Percentiles rank a stretch among this genome's conserved stretches.
Evolutionary conservation across 1,140 invertebrate genomes (phyloP).

Genomic region (Drosophila insularis): DNA sequence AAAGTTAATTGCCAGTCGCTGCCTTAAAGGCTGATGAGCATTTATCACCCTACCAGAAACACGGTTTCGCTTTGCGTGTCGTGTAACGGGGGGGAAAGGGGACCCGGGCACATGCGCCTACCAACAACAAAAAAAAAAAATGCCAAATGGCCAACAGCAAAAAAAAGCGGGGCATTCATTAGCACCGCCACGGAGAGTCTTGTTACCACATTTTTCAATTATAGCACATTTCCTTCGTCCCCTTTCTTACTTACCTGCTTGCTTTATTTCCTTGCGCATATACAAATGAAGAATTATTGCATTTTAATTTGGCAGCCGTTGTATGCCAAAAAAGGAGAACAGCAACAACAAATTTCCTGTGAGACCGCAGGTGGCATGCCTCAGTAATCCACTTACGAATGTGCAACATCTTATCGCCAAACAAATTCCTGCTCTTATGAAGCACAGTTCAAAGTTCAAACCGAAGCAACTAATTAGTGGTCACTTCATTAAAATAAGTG

Average conservation of each 20-base stretch:
- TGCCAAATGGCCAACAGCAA: conserved; percentile 26
- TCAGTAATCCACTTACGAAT: not conserved
- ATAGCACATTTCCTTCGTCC: conserved; percentile 69
- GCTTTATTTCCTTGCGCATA: conserved; percentile 35
- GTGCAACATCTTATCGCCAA: conserved; percentile 31
- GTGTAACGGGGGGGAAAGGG: conserved; percentile 25
- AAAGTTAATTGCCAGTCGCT: conserved; percentile 74
- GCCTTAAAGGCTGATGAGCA: conserved; percentile 77
- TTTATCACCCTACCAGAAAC: conserved; percentile 66
- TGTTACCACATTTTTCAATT: conserved; percentile 82
- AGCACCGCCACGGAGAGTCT: conserved; percentile 72
- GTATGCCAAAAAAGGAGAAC: conserved; percentile 35
- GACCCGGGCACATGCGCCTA: conserved; percentile 13
- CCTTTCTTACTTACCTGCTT: conserved; percentile 24
- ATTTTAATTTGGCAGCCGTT: conserved; percentile 74
- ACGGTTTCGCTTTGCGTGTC: conserved; percentile 48
- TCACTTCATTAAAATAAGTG: conserved; percentile 69
- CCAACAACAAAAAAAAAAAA: not conserved
- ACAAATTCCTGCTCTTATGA: conserved; percentile 67
- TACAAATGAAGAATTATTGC: conserved; percentile 81
- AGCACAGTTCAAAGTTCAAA: conserved; percentile 72
- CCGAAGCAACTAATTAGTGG: conserved; percentile 65
- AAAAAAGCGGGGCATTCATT: conserved; percentile 74
- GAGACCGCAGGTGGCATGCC: conserved; percentile 53
- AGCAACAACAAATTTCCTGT: conserved; percentile 7